Evolutionary conservation across 2,888 invertebrate genomes (phyloP).

Genomic region (Nysson spinosus): DNA sequence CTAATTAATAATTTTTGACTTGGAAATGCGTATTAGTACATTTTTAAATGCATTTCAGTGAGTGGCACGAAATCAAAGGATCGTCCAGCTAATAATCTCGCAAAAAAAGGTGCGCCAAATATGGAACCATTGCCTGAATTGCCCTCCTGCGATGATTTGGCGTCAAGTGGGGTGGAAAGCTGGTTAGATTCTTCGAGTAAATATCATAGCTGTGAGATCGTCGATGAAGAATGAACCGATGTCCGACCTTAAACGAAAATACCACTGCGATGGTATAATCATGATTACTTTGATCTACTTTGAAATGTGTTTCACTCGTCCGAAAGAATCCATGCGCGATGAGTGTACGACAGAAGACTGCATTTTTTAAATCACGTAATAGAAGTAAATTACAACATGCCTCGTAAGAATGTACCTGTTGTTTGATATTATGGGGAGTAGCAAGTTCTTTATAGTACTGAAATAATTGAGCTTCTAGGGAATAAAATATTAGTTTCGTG

Average conservation of each 20-base stretch:
- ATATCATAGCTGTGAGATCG: conserved; percentile 87
- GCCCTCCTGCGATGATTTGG: conserved; percentile 83
- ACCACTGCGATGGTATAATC: conserved; percentile 32
- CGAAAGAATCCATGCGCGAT: background rate
- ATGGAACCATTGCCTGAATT: conserved; percentile 84
- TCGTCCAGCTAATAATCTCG: conserved; percentile 69
- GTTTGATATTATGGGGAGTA: too few species aligned
- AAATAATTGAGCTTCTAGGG: too few species aligned
- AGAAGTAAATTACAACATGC: background rate
- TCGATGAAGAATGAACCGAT: conserved; percentile 80
- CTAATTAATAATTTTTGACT: too few species aligned
- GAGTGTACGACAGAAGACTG: background rate
- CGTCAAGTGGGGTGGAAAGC: conserved; percentile 83
- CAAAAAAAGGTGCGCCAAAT: conserved; percentile 77
- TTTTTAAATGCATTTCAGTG: conserved; percentile 50
- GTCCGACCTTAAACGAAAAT: conserved; percentile 39
- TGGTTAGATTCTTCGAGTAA: conserved; percentile 87
- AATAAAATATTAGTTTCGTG: too few species aligned
- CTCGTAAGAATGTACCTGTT: background rate
- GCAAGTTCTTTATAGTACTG: too few species aligned
- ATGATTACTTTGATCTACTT: conserved; percentile 22
- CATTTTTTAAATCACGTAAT: background rate
- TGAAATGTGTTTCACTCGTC: background rate
- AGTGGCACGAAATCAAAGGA: conserved; percentile 61
- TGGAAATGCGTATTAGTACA: too few species aligned